phyloP scores from a whole-genome alignment of 1,140 invertebrate species.

The Drosophila tani region DNA sequence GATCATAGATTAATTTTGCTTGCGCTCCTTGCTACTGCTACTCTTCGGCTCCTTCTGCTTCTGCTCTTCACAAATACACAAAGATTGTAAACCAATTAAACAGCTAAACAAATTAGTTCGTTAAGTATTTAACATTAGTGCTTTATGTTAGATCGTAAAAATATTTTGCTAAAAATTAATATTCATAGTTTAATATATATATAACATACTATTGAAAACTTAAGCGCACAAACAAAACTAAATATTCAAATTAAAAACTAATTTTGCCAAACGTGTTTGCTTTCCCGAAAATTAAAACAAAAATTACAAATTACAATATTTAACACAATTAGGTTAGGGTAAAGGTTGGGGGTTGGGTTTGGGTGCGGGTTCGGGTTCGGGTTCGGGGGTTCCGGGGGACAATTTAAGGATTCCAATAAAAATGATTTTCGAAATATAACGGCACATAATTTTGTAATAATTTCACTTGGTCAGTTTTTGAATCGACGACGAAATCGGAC shows the following conservation, averaged over 20 bases:
- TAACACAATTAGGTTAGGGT: slow-evolving; percentile 69
- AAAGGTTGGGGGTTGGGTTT: not conserved
- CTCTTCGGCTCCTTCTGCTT: not conserved
- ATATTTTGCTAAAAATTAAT: slow-evolving; percentile 82
- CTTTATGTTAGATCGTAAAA: slow-evolving; percentile 68
- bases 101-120: slow-evolving; percentile 69
- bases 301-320: slow-evolving; percentile 83
- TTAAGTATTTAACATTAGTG: slow-evolving; percentile 75
- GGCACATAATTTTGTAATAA: slow-evolving; percentile 57
- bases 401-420: slow-evolving; percentile 41
- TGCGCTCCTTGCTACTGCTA: slow-evolving; percentile 38
- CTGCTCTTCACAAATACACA: slow-evolving; percentile 61
- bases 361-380: not conserved
- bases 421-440: slow-evolving; percentile 47
- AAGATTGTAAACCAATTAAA: slow-evolving; percentile 77
- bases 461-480: slow-evolving; percentile 29
- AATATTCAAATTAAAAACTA: slow-evolving; percentile 81
- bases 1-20: slow-evolving; percentile 55
- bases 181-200: slow-evolving; percentile 72
- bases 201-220: slow-evolving; percentile 79
- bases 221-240: slow-evolving; percentile 81
- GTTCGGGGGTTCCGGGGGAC: slow-evolving; percentile 15
- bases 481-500: slow-evolving; percentile 46
- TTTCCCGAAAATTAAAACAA: slow-evolving; percentile 80
- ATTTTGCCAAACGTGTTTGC: slow-evolving; percentile 84